Base-by-base conservation (phyloP, 2,113 vertebrate species). In the Apistogramma diplotaenia region DNA sequence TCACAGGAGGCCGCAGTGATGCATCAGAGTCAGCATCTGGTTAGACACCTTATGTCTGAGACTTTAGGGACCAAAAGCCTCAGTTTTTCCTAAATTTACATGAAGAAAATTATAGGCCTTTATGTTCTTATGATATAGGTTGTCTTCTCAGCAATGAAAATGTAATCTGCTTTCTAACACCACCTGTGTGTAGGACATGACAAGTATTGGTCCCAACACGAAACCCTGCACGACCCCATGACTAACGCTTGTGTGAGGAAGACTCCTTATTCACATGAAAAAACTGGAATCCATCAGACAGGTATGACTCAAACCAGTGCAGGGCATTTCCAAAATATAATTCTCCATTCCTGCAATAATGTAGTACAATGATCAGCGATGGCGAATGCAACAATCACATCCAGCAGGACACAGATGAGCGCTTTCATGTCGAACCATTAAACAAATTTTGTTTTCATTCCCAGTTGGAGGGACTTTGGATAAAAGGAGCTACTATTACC, bases 401-500 rank as follows among this genome's bases (percentile, higher is more conserved):
- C 40, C 15, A 43, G 4, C 40, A 43, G 40, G 13, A 43, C 40
- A 43, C 4, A 15, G 13, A 15, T 15, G 46, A 25, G 2, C 40
- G 29, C 25, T 19, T 49, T 70, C 43, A 29, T 19, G 16, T 49
- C 19, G 16, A 49, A 10, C 40, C 40, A n/a, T 49, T 27, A 27
- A 19, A 27, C 23, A 46, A 11, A 27, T 46, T 8, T 46, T 46
- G 37, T 40, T 27, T 46, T 67, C 46, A 67, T 29, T 5, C 6
- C 18, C 46, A 51, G 18, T 19, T 51, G 46, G 7, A 49, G 46
- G 19, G 16, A 18, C 5, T 3, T 8, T 62, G n/a, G 8, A 6
- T 65, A 9, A 55, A 4, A 2, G 9, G 8, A 23, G 16, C 18
- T 35, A 10, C 16, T 2, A 18, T 79, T 84, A 99, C 98, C 78